A percentile compares a stretch with the other conserved stretches of the same genome.
phyloP scores from a whole-genome alignment of 2,797 vertebrate species.

The Varecia variegata region DNA sequence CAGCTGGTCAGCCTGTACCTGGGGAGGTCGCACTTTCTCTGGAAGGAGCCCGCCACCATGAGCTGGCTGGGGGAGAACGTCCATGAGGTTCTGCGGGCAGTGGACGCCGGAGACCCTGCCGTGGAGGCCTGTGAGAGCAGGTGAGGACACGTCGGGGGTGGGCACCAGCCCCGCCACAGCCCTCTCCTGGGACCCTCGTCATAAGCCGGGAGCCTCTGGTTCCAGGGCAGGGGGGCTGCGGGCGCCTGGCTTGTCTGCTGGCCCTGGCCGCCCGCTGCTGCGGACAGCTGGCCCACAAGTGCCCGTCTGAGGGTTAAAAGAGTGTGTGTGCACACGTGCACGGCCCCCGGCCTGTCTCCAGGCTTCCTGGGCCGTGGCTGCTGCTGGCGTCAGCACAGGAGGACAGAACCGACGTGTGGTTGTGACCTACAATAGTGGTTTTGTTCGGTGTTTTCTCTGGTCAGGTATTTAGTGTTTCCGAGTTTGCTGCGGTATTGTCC shows the following conservation, averaged over 20 bases:
- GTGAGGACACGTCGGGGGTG: slow-evolving; percentile 78
- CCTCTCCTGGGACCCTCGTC: background rate
- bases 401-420: too few relatives aligned
- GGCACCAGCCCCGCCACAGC: background rate
- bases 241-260: background rate
- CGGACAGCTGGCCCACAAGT: background rate
- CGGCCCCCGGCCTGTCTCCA: too few relatives aligned
- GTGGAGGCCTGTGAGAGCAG: slow-evolving; percentile 91
- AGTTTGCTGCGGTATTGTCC: too few relatives aligned
- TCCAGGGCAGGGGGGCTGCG: too few relatives aligned
- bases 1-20: slow-evolving; percentile 93
- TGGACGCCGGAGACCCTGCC: slow-evolving; percentile 87
- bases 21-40: slow-evolving; percentile 90
- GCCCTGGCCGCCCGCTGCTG: too few relatives aligned
- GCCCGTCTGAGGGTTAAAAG: background rate
- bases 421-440: background rate
- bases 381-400: background rate
- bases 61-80: slow-evolving; percentile 94
- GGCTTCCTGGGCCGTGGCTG: too few relatives aligned
- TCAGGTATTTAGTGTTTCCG: background rate
- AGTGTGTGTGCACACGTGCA: background rate
- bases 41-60: slow-evolving; percentile 93
- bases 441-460: background rate
- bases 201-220: background rate
- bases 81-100: slow-evolving; percentile 87